Conservation (phyloP, 2,888 invertebrate genomes). For the Ichneumoninae sp. region DNA sequence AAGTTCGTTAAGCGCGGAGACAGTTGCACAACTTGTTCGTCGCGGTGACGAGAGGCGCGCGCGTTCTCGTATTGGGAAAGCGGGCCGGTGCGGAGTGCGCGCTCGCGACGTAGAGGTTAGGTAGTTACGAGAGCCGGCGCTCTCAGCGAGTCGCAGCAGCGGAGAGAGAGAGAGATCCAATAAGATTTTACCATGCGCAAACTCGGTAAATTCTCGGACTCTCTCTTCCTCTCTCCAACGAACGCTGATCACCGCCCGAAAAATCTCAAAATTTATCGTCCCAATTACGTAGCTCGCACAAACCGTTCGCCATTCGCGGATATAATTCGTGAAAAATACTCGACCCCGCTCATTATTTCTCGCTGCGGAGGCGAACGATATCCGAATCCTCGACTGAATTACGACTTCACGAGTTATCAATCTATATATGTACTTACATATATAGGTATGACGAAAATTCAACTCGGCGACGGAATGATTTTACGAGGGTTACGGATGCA, state of each 20-base stretch:
- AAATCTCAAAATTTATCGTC: constrained; percentile 58
- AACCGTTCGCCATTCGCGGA: constrained; percentile 32
- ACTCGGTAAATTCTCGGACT: constrained; percentile 32
- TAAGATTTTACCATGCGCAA: constrained; percentile 39
- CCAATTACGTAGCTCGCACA: constrained; percentile 54
- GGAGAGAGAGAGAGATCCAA: constrained; percentile 4
- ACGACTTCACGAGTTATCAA: constrained; percentile 39
- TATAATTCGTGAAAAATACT: background rate
- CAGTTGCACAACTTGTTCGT: constrained; percentile 29
- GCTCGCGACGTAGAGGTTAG: background rate
- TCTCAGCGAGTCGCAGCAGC: background rate
- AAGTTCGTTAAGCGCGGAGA: constrained; percentile 14
- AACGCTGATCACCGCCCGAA: constrained; percentile 35
- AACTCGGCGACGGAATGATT: constrained; percentile 20
- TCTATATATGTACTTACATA: background rate
- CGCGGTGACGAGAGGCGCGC: background rate
- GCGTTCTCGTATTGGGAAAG: constrained; percentile 41
- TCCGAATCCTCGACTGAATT: constrained; percentile 42
- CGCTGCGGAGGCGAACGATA: constrained; percentile 24
- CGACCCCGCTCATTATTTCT: constrained; percentile 19
- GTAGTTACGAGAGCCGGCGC: background rate
- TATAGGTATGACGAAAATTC: background rate
- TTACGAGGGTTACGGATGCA: constrained; percentile 9
- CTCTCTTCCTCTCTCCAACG: constrained; percentile 8
- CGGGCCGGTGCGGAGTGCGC: constrained; percentile 27